These are phyloP conservation scores for Piprites chloris DNA, from an alignment of 2,113 vertebrate genomes.

Conservation along the genomic window DNA sequence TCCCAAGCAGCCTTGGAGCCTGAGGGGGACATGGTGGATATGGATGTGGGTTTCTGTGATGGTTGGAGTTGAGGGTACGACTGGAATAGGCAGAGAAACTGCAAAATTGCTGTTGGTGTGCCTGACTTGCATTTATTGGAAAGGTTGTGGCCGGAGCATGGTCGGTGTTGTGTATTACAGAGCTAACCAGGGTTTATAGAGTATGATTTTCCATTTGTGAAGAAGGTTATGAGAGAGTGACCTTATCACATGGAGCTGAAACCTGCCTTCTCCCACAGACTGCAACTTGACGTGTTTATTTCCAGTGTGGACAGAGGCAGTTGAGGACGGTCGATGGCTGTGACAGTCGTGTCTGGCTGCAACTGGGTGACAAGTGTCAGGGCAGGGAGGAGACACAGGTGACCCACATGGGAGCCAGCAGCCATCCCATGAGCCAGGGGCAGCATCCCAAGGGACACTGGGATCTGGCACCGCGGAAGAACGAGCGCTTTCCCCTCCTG, in stretches of 20 bases:
- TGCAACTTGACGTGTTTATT: background rate
- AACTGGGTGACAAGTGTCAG: background rate
- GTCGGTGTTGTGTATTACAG: background rate
- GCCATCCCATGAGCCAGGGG: background rate
- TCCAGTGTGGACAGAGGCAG: background rate
- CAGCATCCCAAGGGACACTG: background rate
- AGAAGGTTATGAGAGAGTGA: background rate
- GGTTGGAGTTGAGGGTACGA: background rate
- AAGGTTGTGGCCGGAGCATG: background rate
- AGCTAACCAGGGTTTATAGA: background rate
- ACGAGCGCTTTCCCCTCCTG: accelerated
- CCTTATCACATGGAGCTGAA: background rate
- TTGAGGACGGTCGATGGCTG: background rate
- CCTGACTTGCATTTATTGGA: background rate
- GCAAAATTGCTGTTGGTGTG: background rate
- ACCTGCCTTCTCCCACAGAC: background rate
- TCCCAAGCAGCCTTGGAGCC: background rate
- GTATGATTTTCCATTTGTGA: background rate
- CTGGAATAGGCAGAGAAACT: background rate
- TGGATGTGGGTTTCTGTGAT: accelerated
- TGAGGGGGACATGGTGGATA: accelerated
- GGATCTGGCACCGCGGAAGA: background rate
- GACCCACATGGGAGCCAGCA: background rate
- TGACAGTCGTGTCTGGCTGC: background rate
- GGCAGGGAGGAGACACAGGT: background rate